phyloP scores from a whole-genome alignment of 53 echinoderm and acorn worm genomes.

The Apostichopus leukothele region DNA sequence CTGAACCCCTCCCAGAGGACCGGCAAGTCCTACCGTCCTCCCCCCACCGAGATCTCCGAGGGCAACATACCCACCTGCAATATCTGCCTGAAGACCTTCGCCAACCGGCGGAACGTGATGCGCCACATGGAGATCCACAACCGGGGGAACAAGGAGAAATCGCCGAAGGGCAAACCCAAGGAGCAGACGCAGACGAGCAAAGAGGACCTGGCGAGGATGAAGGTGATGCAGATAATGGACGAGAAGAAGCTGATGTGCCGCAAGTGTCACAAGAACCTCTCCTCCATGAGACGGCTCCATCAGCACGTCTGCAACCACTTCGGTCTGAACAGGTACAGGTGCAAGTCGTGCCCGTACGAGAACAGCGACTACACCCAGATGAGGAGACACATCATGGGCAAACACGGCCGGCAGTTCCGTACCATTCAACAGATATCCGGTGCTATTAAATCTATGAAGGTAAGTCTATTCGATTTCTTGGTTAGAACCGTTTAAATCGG shows the following conservation, averaged over 20 bases:
- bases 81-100: conserved; percentile 86
- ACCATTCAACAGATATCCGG: conserved; percentile 87
- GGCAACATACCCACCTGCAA: conserved; percentile 73
- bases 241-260: conserved; percentile 85
- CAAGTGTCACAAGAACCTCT: conserved; percentile 80
- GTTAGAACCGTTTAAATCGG: not conserved
- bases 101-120: conserved; percentile 79
- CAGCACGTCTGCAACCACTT: conserved; percentile 97
- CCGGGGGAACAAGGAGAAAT: conserved; percentile 36
- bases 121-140: conserved; percentile 90
- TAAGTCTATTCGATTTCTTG: not conserved
- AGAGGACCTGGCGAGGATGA: conserved; percentile 73
- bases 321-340: conserved; percentile 85
- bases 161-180: conserved; percentile 48
- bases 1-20: conserved; percentile 61
- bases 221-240: conserved; percentile 87
- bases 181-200: conserved; percentile 50
- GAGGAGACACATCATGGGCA: conserved; percentile 93
- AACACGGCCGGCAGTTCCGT: conserved; percentile 89
- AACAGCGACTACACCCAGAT: conserved; percentile 95
- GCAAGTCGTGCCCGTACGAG: conserved; percentile 82
- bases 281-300: conserved; percentile 73
- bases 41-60: conserved; percentile 51
- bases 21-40: conserved; percentile 40
- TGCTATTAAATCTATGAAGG: conserved; percentile 90